A percentile compares a stretch with the other conserved stretches of the same genome.
These are phyloP conservation scores for Bryconaethiops microstoma DNA, from an alignment of 2,797 vertebrate species.

Conservation along the genomic window DNA sequence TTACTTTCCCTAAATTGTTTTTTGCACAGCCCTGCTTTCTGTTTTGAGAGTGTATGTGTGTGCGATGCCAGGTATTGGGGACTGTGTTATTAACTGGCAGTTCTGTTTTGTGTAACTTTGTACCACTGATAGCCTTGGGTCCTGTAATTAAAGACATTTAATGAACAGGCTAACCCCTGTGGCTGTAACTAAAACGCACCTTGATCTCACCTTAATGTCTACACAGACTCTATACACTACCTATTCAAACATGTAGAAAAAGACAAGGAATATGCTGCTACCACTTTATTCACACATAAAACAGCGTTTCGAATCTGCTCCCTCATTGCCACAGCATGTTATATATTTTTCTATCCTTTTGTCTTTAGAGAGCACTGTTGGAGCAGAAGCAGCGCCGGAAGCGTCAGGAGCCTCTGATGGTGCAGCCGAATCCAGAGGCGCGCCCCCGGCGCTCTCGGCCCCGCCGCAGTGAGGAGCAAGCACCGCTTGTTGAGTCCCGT, in stretches of 20 bases:
- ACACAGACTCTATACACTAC: not conserved
- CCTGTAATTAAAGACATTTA: not conserved
- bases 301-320: not conserved
- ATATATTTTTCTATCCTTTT: not conserved
- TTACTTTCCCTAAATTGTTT: too few species aligned
- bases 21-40: too few species aligned
- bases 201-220: not conserved
- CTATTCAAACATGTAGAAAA: not conserved
- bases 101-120: not conserved
- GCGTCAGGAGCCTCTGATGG: conserved; percentile 91
- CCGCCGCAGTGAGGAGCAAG: conserved; percentile 83
- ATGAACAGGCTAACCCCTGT: not conserved
- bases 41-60: too few species aligned
- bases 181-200: not conserved
- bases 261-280: not conserved
- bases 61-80: not conserved
- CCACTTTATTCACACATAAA: not conserved
- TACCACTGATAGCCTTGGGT: not conserved
- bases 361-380: conserved; percentile 84
- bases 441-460: conserved; percentile 79
- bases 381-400: conserved; percentile 94
- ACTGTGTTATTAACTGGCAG: not conserved
- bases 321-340: not conserved
- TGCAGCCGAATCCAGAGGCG: conserved; percentile 90
- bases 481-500: conserved; percentile 84